Percentiles rank a stretch among this genome's conserved stretches.
Evolutionary conservation across 2,797 vertebrate genomes (phyloP).

Genomic region (Meriones psammophilus): DNA sequence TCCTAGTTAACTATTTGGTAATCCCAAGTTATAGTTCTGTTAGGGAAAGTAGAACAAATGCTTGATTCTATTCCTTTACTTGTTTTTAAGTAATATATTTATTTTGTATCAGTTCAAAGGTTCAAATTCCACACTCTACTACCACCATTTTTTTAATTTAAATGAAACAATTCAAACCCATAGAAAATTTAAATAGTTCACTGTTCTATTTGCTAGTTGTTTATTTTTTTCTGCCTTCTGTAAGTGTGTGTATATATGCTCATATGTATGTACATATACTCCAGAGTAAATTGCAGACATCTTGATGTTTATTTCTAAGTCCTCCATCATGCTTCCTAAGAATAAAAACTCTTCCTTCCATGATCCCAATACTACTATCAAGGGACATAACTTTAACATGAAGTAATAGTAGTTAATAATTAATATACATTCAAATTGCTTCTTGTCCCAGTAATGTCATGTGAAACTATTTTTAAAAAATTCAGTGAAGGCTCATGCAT

Average conservation of each 20-base stretch:
- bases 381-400: slow-evolving; percentile 31
- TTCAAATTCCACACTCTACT: not conserved
- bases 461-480: slow-evolving; percentile 49
- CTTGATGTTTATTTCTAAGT: slow-evolving; percentile 15
- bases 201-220: not conserved
- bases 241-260: not conserved
- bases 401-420: slow-evolving; percentile 45
- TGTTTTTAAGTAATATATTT: slow-evolving; percentile 28
- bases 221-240: not conserved
- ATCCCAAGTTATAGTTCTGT: not conserved
- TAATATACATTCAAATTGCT: slow-evolving; percentile 16
- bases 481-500: slow-evolving; percentile 30
- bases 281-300: not conserved
- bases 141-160: not conserved
- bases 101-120: not conserved
- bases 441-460: slow-evolving; percentile 4
- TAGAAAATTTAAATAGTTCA: slow-evolving; percentile 14
- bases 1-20: slow-evolving; percentile 30
- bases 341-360: not conserved
- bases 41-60: slow-evolving; percentile 7
- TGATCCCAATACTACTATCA: not conserved
- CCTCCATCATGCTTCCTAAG: not conserved
- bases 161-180: not conserved
- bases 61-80: not conserved
- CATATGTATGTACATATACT: too few species aligned